These are phyloP conservation scores for Meloidogyne exigua DNA, from an alignment of 1,140 invertebrate genomes.

Conservation along the genomic window DNA sequence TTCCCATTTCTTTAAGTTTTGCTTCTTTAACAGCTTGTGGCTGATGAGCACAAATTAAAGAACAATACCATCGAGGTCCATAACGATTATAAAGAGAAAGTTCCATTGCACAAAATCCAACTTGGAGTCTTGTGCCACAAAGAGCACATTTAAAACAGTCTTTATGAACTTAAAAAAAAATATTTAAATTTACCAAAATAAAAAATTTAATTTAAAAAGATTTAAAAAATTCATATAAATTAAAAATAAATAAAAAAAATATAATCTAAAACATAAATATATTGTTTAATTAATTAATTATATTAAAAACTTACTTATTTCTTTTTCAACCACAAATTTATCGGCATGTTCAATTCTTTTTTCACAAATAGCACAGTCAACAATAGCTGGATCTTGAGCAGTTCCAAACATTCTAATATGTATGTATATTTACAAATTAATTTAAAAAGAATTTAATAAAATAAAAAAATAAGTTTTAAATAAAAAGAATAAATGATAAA, in stretches of 20 bases:
- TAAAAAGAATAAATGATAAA: too few relatives aligned
- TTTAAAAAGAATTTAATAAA: not conserved
- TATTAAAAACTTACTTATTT: conserved; percentile 24
- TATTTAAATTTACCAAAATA: too few relatives aligned
- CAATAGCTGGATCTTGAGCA: conserved; percentile 20
- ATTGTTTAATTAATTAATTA: not conserved
- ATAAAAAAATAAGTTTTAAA: too few relatives aligned
- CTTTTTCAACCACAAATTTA: conserved; percentile 29
- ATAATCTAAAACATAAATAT: not conserved
- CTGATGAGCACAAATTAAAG: conserved; percentile 25
- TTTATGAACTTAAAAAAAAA: conserved; percentile 26
- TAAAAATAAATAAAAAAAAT: too few relatives aligned
- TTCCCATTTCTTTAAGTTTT: conserved; percentile 27
- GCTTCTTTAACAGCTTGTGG: conserved; percentile 24
- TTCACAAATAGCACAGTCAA: conserved; percentile 23
- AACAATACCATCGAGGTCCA: conserved; percentile 28
- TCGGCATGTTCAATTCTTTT: conserved; percentile 13
- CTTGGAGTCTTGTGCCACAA: conserved; percentile 27
- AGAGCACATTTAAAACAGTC: conserved; percentile 28
- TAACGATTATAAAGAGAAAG: conserved; percentile 26
- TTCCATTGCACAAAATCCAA: conserved; percentile 30
- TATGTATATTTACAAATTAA: not conserved
- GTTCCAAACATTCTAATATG: conserved; percentile 1
- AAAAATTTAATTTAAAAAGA: too few relatives aligned
- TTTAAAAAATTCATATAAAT: not conserved